Evolutionary conservation across 2,797 vertebrate genomes (phyloP), one percentile per base, ranked within the genome.

Genomic region (Poliocrania exsul): DNA sequence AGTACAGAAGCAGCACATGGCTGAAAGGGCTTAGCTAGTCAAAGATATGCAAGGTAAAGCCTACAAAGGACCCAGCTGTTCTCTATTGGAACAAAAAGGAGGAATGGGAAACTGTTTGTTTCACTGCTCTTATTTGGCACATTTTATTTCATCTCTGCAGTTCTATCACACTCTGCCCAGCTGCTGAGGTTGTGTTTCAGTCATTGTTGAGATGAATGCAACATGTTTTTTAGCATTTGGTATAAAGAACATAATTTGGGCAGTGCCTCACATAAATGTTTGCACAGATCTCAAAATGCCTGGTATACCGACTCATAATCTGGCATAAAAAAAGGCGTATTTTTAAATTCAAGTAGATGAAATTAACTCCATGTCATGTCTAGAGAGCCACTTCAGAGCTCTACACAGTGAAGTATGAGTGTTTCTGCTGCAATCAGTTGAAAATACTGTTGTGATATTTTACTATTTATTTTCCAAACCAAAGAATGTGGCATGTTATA

Each of bases 11-110:
- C 24, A 92, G 61, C 91, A 93, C 73, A 82, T 65, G 85, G 66
- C 65, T 91, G 75, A 82, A 97, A 93, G 25, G 24, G 54, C 82
- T 96, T 97, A 97, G 96, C 97, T 97, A 97, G 94, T 74, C 70
- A 75, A 94, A 95, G 67, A 79, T 85, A 85, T 89, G 93, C 62
- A 89, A 96, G 75, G 93, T 92, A 95, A 95, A 95, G 31, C 65
- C 91, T 94, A 91, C 66, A 95, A 91, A 96, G 85, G 57, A 56
- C 58, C 80, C 86, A 81, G 71, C 86, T 86, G 88, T 60, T 61
- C 77, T 86, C 31, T 93, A 70, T 62, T 92, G 88, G 38, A 94
- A 93, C 66, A 73, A 50, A 88, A 94, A 86, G 70, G 37, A 61
- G 13, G 57, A 47, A 89, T 84, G 92, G 80, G 93, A 97, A 97